A percentile compares a stretch with the other conserved stretches of the same genome.
These are phyloP conservation scores for Brachionus calyciflorus DNA, from an alignment of 1,140 invertebrate species.

Conservation along the genomic window DNA sequence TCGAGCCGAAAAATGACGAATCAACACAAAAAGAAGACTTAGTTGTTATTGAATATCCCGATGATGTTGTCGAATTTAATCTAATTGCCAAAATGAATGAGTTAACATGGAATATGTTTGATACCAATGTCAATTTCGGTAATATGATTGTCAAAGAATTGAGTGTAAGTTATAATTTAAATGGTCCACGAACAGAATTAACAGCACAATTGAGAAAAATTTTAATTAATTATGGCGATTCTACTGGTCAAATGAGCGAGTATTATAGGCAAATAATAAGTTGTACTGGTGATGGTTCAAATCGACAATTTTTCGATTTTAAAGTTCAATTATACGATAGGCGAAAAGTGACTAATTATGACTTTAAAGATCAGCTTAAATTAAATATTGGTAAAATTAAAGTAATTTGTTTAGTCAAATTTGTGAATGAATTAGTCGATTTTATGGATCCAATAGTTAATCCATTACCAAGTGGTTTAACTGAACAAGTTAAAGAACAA, in stretches of 20 bases:
- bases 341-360: neutral
- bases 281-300: neutral
- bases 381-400: conserved; percentile 40
- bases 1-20: too few species aligned
- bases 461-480: conserved; percentile 18
- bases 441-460: conserved; percentile 43
- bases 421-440: conserved; percentile 40
- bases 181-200: neutral
- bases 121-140: neutral
- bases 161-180: conserved; percentile 3
- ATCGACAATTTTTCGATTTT: conserved; percentile 36
- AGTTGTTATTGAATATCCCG: neutral
- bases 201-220: conserved; percentile 29
- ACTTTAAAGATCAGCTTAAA: neutral
- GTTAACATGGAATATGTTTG: conserved; percentile 40
- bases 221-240: conserved; percentile 22
- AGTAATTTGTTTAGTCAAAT: conserved; percentile 38
- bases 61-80: conserved; percentile 7
- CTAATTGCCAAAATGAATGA: conserved; percentile 39
- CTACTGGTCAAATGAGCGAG: neutral
- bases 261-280: conserved; percentile 34
- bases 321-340: neutral
- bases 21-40: too few species aligned
- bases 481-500: conserved; percentile 45
- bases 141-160: conserved; percentile 17